Evolutionary conservation across 1,140 invertebrate species (phyloP).

Genomic region (Cydia strobilella): DNA sequence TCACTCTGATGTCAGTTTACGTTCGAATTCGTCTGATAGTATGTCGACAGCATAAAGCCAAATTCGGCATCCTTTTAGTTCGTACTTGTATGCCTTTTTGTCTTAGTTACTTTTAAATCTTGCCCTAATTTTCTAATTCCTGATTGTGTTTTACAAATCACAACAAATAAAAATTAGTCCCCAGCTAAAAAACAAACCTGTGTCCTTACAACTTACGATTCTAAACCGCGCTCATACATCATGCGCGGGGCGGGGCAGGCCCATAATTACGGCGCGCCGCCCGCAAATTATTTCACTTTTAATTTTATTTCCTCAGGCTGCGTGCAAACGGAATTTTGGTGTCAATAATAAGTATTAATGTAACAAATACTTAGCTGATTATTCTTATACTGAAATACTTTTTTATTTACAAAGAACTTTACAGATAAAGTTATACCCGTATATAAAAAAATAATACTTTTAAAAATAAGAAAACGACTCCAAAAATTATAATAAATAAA

Average conservation of each 20-base stretch:
- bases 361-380: constrained; percentile 2
- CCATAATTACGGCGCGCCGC: constrained; percentile 13
- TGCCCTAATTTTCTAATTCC: too few relatives aligned
- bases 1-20: too few relatives aligned
- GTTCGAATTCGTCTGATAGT: too few relatives aligned
- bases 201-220: neutral
- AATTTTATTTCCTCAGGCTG: constrained; percentile 15
- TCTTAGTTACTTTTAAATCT: too few relatives aligned
- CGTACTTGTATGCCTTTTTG: too few relatives aligned
- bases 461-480: too few relatives aligned
- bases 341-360: constrained; percentile 14
- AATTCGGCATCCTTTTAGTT: too few relatives aligned
- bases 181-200: neutral
- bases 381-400: neutral
- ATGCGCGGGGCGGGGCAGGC: constrained; percentile 13
- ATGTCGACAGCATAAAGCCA: too few relatives aligned
- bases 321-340: neutral
- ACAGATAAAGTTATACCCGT: too few relatives aligned
- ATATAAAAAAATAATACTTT: too few relatives aligned
- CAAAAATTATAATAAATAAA: too few relatives aligned
- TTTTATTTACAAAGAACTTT: too few relatives aligned
- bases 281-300: constrained; percentile 19
- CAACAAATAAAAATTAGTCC: neutral
- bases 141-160: neutral
- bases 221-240: constrained; percentile 7